Conservation (phyloP, 2,113 vertebrate species). For the Zingel zingel region DNA sequence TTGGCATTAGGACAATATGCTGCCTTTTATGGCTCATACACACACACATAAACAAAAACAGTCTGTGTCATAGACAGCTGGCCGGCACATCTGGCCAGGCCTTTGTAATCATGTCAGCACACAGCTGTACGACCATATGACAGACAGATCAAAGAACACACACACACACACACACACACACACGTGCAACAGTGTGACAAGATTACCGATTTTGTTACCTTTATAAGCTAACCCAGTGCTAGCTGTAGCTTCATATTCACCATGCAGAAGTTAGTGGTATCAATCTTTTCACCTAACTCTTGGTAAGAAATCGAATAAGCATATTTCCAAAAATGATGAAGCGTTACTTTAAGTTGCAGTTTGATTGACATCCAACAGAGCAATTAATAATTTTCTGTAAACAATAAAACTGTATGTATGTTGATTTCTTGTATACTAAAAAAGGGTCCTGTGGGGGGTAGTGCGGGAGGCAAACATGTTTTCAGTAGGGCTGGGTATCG, state of each 20-base stretch:
- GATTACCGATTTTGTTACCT: conserved; percentile 26
- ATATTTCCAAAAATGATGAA: not conserved
- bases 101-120: conserved; percentile 73
- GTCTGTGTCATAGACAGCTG: conserved; percentile 66
- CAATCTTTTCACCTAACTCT: not conserved
- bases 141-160: conserved; percentile 63
- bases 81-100: conserved; percentile 72
- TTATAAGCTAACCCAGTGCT: not conserved
- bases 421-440: not conserved
- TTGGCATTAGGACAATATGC: conserved; percentile 25
- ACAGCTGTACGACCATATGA: conserved; percentile 76
- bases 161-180: conserved; percentile 34
- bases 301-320: not conserved
- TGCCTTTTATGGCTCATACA: conserved; percentile 26
- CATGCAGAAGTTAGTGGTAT: not conserved
- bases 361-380: not conserved
- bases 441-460: not conserved
- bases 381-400: not conserved
- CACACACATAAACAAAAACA: conserved; percentile 10
- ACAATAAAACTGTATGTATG: not conserved
- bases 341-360: not conserved
- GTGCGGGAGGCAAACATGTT: not conserved
- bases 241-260: not conserved
- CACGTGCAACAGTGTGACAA: conserved; percentile 32
- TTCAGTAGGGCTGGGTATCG: not conserved